Base-by-base conservation (phyloP, 2,888 invertebrate species). In the Polymixis lichenea region DNA sequence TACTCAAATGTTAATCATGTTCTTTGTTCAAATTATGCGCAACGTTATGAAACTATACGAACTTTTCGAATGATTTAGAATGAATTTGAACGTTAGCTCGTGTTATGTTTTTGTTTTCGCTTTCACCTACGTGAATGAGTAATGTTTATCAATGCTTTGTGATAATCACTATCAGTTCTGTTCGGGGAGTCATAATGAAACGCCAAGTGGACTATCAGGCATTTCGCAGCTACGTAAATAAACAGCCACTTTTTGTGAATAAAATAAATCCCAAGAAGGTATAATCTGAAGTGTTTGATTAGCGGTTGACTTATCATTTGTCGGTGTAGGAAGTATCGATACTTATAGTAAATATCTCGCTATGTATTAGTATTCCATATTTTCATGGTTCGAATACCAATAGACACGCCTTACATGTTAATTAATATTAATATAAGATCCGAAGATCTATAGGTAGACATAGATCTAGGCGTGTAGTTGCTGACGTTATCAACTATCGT, bases 1-100 rank as follows among this genome's bases (percentile, higher is more conserved):
- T 60, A 60, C 32, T 49, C 60, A 72, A 58, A n/a, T 32, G 58
- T 81, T 86, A 79, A 83, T 88, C 77, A 80, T 61, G 65, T 60
- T 79, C 78, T 77, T 83, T 83, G 78, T 85, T 70, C 61, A 78
- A 78, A 74, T 72, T 68, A 70, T 79, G 53, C 60, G 73, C 75
- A 79, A 78, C 38, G 6, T 74, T 77, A 67, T 55, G 78, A 78
- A 82, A 78, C 58, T 51, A 53, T 49, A n/a, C 32, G 11, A 69
- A 55, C 28, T 58, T 25, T 76, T 60, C 32, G 25, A 15, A n/a
- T 49, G 2, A 28, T 43, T 22, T 60, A 38, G 38, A 38, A 32
- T 22, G 32, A 32, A 19, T 3, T 58, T 32, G 32, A 32, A 32
- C 60, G 32, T 32, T 32, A 22, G 15, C 9, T 79, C 62, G 49